Evolutionary conservation across 37 sponge, comb jelly and placozoan genomes (phyloP), one percentile per base, ranked within the genome.

Genomic region (Geodia barretti): DNA sequence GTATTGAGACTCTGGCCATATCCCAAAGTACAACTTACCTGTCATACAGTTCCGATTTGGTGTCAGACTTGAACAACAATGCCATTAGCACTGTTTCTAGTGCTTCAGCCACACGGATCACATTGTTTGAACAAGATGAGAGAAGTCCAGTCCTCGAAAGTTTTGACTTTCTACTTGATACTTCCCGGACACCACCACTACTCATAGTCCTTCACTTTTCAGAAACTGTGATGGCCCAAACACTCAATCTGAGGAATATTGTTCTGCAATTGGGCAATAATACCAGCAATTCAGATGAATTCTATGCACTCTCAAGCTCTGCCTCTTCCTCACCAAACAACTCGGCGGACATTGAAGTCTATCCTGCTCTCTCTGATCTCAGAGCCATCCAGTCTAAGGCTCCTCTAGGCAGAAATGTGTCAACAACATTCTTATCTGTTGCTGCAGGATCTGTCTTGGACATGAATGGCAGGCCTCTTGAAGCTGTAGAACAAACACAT

Each of bases 201-300:
- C 24, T 60, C 30, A 75, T 96, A 4, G 43, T 88, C 32, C 74
- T 96, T 0, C 64, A 58, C 39, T 96, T 96, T 70, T 93, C 94
- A 60, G 97, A 96, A 37, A 85, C 94, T 30, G 94, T 96, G 39
- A 64, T 76, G 31, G 92, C 91, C 0, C 26, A 54, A 25, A 84
- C 93, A 5, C 38, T 92, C 31, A 76, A 37, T 58, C 31, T 62
- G 4, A 35, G 40, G n/a, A 84, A 68, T 39, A 84, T 92, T 38
- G 71, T 78, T 4, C 81, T 92, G 36, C 91, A 82, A 35, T 67
- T 80, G 5, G 64, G 42, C 20, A 60, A 60, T 39, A 62, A 42
- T 5, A 68, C 80, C 2, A 64, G 72, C 0, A 66, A 77, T 17
- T 62, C 70, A 40, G 32, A 33, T 60, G 82, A 78, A 20, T 77